These are phyloP conservation scores for Drosophila ogumai DNA, from an alignment of 1,140 invertebrate species.

Conservation along the genomic window DNA sequence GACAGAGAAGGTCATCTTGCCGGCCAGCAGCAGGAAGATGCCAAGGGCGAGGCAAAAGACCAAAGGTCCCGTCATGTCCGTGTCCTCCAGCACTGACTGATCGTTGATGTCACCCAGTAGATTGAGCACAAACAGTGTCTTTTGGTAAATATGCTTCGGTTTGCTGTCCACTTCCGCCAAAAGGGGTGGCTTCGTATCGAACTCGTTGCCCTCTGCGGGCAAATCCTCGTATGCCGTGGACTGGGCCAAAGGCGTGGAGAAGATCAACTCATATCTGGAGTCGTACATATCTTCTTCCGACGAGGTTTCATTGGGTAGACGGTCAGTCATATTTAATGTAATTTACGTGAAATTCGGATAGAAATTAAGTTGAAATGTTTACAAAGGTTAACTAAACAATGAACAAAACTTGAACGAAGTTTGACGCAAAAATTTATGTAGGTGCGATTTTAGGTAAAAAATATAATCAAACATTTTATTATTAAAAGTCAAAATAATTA, in stretches of 20 bases:
- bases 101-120: slow-evolving; percentile 87
- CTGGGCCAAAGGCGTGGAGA: neutral
- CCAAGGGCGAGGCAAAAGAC: slow-evolving; percentile 93
- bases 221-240: neutral
- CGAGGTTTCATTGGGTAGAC: too few species aligned
- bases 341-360: too few species aligned
- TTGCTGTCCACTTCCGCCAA: neutral
- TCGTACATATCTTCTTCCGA: too few species aligned
- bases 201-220: neutral
- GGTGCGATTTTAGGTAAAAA: too few species aligned
- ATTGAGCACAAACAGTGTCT: slow-evolving; percentile 92
- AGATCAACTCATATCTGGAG: neutral
- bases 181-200: neutral
- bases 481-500: too few species aligned
- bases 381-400: too few species aligned
- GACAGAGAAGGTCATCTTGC: slow-evolving; percentile 90
- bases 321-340: too few species aligned
- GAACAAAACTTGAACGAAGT: too few species aligned
- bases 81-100: slow-evolving; percentile 88
- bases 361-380: too few species aligned
- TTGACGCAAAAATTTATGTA: too few species aligned
- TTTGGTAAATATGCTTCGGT: neutral
- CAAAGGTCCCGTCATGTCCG: slow-evolving; percentile 92
- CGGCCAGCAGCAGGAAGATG: slow-evolving; percentile 86
- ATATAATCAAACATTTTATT: too few species aligned